Evolutionary conservation across 2,113 vertebrate species (phyloP), one percentile per base, ranked within the genome.

Genomic region (Mixornis gularis): DNA sequence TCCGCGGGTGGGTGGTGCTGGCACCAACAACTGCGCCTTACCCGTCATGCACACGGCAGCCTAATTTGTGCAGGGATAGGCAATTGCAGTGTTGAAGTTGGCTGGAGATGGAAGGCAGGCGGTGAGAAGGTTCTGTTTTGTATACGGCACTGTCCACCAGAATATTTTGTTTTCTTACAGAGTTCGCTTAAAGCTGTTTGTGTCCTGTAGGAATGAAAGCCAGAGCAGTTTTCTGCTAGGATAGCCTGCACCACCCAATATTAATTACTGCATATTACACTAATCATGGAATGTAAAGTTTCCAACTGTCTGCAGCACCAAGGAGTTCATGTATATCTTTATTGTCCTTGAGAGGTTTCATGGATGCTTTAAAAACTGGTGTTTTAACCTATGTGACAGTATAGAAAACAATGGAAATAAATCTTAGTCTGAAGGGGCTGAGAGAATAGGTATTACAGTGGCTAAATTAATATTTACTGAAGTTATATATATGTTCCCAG

Each of bases 1-100:
- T 90, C 80, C 13, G 78, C 83, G 87, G 93, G 30, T 81, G 93
- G 95, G 94, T 94, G 92, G 89, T 95, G 90, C 86, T 96, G 92
- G 53, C 56, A 72, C 60, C 64, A 60, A 59, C 86, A 68, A 27
- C 78, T 69, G 3, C 48, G 79, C 27, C 15, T 70, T 89, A 83
- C 89, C 87, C 92, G 22, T 34, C 85, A 78, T 87, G 87, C 87
- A 3, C 83, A 49, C 14, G 62, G 83, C 25, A 83, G 90, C 92
- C 79, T 43, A 15, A 58, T 89, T 92, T 83, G 78, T 94, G 87
- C 94, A 62, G 78, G 86, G 49, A 41, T 63, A 43, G 89, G 84
- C 89, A 17, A 32, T 30, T 32, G 52, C 78, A 21, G 53, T 90
- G 92, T 40, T 59, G 94, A 84, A 93, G 91, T 30, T 36, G 56